A percentile compares a stretch with the other conserved stretches of the same genome.
Conservation (phyloP, 2,888 invertebrate species). For the Teleiodes luculella region DNA sequence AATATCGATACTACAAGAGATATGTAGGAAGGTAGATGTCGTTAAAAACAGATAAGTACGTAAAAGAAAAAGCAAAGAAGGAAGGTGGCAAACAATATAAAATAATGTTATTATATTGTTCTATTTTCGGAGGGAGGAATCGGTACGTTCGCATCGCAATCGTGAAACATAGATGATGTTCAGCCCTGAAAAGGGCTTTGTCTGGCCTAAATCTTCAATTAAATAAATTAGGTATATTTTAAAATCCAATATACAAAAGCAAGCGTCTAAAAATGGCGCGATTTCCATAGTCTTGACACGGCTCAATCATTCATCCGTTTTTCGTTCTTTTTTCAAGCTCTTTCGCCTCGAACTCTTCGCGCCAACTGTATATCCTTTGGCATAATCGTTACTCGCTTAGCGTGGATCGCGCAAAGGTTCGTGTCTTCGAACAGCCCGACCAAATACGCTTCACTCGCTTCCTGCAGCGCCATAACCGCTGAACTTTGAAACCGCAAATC, state of each 20-base stretch:
- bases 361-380: constrained; percentile 64
- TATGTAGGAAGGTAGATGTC: no score
- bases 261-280: constrained; percentile 6
- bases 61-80: no score
- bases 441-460: constrained; percentile 79
- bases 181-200: constrained; percentile 75
- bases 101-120: no score
- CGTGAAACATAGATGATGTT: neutral
- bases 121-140: no score
- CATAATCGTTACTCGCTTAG: constrained; percentile 65
- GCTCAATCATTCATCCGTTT: neutral
- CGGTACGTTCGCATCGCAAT: no score
- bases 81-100: no score
- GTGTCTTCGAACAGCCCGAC: constrained; percentile 87
- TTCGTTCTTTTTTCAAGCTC: constrained; percentile 30
- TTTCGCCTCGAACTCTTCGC: constrained; percentile 47
- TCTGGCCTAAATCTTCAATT: constrained; percentile 23
- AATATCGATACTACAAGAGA: no score
- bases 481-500: constrained; percentile 84
- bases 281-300: neutral
- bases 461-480: constrained; percentile 83
- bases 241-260: neutral
- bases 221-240: neutral
- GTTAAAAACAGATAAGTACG: no score
- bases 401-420: constrained; percentile 88